Evolutionary conservation across 2,113 vertebrate genomes (phyloP).

Genomic region (Larimichthys crocea): DNA sequence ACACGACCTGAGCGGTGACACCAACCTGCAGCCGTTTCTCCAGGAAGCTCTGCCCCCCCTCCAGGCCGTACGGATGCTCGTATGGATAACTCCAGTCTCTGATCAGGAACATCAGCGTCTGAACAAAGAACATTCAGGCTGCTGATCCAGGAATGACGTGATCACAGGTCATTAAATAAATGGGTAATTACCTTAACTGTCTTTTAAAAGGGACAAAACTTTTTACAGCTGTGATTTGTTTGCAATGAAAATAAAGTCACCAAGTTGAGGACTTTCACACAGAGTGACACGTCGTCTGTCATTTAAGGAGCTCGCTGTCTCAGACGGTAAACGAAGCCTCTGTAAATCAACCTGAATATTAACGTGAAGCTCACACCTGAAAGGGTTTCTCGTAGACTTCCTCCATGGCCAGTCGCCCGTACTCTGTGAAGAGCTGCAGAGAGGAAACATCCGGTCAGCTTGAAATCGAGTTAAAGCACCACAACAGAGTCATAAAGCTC

Average conservation of each 20-base stretch:
- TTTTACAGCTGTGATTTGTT: no score
- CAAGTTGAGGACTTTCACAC: no score
- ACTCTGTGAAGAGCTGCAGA: constrained; percentile 95
- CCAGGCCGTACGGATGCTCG: constrained; percentile 87
- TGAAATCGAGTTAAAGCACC: not conserved
- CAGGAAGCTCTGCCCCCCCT: constrained; percentile 87
- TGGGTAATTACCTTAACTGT: no score
- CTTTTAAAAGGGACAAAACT: no score
- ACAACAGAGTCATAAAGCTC: not conserved
- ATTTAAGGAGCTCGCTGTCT: no score
- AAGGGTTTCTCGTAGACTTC: constrained; percentile 96
- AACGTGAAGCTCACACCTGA: constrained; percentile 84
- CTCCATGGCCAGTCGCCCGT: constrained; percentile 96
- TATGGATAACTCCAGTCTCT: constrained; percentile 93
- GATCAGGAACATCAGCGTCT: constrained; percentile 89
- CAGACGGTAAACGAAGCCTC: not conserved
- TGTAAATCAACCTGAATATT: not conserved
- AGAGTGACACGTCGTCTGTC: no score
- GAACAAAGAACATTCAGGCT: not conserved
- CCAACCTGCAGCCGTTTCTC: constrained; percentile 87
- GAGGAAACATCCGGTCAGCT: not conserved
- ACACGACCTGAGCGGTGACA: not conserved
- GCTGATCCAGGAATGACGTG: not conserved
- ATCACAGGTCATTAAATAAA: not conserved
- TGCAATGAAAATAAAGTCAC: no score